These are phyloP conservation scores for Melanotaenia duboulayi DNA, from an alignment of 2,113 vertebrate genomes.

Conservation along the genomic window DNA sequence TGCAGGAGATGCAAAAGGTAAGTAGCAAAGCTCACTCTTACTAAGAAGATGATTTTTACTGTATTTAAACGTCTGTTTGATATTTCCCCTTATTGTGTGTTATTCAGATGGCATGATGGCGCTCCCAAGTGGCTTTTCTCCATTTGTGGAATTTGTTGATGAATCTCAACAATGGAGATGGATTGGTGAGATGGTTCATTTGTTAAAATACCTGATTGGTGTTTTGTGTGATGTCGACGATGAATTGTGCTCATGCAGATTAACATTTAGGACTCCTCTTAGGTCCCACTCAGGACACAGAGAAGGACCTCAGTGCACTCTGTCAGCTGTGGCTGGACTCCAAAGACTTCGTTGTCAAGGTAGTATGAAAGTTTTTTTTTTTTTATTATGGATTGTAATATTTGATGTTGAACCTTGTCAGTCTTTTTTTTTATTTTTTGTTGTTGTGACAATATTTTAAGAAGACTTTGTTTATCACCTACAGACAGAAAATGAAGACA, in stretches of 20 bases:
- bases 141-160: slow-evolving; percentile 94
- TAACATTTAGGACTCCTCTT: slow-evolving; percentile 21
- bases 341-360: slow-evolving; percentile 95
- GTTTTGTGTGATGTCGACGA: not conserved
- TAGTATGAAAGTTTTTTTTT: slow-evolving; percentile 52
- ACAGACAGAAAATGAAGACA: slow-evolving; percentile 90
- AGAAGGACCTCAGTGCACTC: slow-evolving; percentile 92
- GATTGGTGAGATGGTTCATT: slow-evolving; percentile 83
- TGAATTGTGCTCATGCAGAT: not conserved
- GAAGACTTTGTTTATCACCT: slow-evolving; percentile 37
- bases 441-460: not conserved
- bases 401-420: not conserved
- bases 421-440: not conserved
- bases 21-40: slow-evolving; percentile 12
- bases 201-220: not conserved
- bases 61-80: not conserved
- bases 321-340: slow-evolving; percentile 97
- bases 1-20: slow-evolving; percentile 92
- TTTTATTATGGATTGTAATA: not conserved
- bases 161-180: slow-evolving; percentile 95
- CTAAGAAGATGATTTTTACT: not conserved
- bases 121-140: slow-evolving; percentile 89
- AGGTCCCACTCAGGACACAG: slow-evolving; percentile 91
- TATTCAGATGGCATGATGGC: slow-evolving; percentile 81
- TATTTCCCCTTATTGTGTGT: slow-evolving; percentile 1